These are phyloP conservation scores for Eupsilia transversa DNA, from an alignment of 2,888 invertebrate genomes.

Conservation along the genomic window DNA sequence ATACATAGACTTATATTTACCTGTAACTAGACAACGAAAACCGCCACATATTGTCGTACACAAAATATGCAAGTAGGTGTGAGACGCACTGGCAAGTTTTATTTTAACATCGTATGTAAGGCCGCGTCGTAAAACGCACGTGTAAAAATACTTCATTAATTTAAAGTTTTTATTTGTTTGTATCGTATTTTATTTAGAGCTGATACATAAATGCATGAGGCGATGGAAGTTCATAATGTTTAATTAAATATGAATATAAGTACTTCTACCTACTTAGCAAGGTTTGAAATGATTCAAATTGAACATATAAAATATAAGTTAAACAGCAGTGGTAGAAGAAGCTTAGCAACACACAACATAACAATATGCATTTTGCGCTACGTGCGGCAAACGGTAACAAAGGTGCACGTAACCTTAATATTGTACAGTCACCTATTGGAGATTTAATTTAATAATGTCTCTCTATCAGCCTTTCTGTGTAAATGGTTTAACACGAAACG, in stretches of 20 bases:
- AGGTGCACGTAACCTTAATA: neutral
- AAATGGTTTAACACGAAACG: constrained; percentile 44
- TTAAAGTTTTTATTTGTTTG: neutral
- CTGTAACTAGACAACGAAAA: neutral
- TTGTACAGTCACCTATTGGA: neutral
- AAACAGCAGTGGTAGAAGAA: constrained; percentile 1
- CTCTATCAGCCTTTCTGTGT: constrained; percentile 46
- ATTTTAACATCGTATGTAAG: constrained; percentile 10
- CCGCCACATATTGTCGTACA: neutral
- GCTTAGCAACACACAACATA: constrained; percentile 22
- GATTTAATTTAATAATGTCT: constrained; percentile 3
- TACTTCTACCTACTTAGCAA: constrained; percentile 1
- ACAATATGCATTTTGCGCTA: constrained; percentile 16
- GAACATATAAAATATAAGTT: constrained; percentile 7
- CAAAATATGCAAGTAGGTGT: neutral
- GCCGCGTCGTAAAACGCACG: neutral
- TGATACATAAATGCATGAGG: constrained; percentile 37
- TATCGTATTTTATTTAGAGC: constrained; percentile 15
- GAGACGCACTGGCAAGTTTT: neutral
- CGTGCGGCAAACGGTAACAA: constrained; percentile 16
- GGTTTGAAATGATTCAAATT: constrained; percentile 22
- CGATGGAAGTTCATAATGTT: constrained; percentile 5
- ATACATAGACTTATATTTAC: neutral
- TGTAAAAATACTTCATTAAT: neutral
- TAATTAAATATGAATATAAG: constrained; percentile 1